A percentile compares a stretch with the other conserved stretches of the same genome.
phyloP scores from a whole-genome alignment of 2,888 invertebrate genomes.

The Yponomeuta evonymella region DNA sequence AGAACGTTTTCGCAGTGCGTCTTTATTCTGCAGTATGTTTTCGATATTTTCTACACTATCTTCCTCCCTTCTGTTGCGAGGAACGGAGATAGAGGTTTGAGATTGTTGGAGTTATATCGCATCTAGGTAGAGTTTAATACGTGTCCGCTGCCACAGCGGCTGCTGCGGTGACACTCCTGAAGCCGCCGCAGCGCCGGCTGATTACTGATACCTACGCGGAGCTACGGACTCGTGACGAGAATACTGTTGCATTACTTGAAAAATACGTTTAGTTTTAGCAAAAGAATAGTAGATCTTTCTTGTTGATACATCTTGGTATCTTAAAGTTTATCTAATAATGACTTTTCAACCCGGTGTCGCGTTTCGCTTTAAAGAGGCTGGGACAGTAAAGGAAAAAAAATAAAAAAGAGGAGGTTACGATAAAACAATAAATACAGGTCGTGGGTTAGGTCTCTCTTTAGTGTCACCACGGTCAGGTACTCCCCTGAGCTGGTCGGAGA shows the following conservation, averaged over 20 bases:
- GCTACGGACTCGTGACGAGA: not conserved
- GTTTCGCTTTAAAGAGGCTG: too few species aligned
- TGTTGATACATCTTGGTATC: too few species aligned
- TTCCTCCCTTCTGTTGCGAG: not conserved
- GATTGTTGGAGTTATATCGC: not conserved
- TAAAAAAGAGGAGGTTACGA: too few species aligned
- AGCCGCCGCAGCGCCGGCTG: not conserved
- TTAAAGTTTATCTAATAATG: too few species aligned
- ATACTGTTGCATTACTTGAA: not conserved
- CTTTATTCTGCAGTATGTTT: not conserved
- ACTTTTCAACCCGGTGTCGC: too few species aligned
- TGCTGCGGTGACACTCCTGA: not conserved
- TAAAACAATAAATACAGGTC: too few species aligned
- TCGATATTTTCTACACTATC: not conserved
- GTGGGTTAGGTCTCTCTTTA: too few species aligned
- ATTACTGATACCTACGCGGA: slow-evolving; percentile 1
- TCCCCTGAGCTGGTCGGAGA: too few species aligned
- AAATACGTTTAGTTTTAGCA: too few species aligned
- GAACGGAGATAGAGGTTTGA: not conserved
- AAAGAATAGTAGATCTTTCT: too few species aligned
- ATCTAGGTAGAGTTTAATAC: not conserved
- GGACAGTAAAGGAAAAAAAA: too few species aligned
- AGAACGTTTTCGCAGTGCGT: slow-evolving; percentile 22
- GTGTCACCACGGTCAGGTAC: too few species aligned
- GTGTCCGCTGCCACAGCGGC: slow-evolving; percentile 5